Percentiles rank a stretch among this genome's conserved stretches.
phyloP scores from a whole-genome alignment of 64 coral and sea anemone genomes.

The Catalaphyllia jardinei region DNA sequence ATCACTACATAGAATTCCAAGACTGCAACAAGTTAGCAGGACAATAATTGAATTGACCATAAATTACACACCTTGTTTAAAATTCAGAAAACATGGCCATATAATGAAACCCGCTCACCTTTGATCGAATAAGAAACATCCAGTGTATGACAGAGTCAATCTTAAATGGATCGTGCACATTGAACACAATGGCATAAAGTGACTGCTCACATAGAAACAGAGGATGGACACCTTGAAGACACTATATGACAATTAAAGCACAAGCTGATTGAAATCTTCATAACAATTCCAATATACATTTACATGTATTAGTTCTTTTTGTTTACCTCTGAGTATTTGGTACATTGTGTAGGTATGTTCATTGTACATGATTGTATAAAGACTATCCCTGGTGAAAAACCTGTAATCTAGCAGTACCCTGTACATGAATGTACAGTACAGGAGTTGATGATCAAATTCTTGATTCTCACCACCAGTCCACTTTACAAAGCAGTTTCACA shows the following conservation, averaged over 20 bases:
- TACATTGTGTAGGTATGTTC: no score
- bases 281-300: background rate
- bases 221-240: slow-evolving; percentile 78
- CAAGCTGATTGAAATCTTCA: background rate
- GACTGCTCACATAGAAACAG: slow-evolving; percentile 78
- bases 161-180: slow-evolving; percentile 75
- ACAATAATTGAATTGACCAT: background rate
- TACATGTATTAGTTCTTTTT: background rate
- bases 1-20: no score
- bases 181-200: slow-evolving; percentile 69
- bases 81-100: background rate
- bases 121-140: slow-evolving; percentile 76
- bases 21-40: no score
- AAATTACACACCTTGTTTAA: background rate
- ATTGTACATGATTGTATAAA: no score
- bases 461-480: no score
- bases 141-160: slow-evolving; percentile 65
- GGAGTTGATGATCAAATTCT: no score
- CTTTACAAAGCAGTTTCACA: no score
- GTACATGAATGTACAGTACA: no score
- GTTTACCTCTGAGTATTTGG: no score
- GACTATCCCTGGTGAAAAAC: no score
- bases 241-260: slow-evolving; percentile 49
- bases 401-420: no score
- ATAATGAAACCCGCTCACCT: slow-evolving; percentile 21